These are phyloP conservation scores for Nysson spinosus DNA, from an alignment of 2,888 invertebrate species.

Conservation along the genomic window DNA sequence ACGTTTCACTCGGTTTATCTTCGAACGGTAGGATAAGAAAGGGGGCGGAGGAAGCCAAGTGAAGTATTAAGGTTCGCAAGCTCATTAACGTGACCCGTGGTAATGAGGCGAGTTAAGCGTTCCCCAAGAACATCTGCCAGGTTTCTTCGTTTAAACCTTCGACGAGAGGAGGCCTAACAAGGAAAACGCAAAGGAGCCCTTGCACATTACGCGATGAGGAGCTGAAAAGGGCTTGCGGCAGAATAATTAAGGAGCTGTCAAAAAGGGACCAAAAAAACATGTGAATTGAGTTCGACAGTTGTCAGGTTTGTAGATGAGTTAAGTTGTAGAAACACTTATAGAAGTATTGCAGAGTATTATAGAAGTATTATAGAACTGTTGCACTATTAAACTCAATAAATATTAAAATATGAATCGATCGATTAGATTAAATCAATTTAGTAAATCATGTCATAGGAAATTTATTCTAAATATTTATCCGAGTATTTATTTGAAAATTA, in stretches of 20 bases:
- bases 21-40: conserved; percentile 26
- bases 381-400: too few relatives aligned
- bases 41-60: conserved; percentile 30
- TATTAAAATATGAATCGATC: too few relatives aligned
- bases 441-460: too few relatives aligned
- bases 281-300: too few relatives aligned
- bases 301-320: too few relatives aligned
- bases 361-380: too few relatives aligned
- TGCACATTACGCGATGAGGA: not conserved
- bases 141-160: conserved; percentile 53
- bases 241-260: not conserved
- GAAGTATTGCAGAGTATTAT: too few relatives aligned
- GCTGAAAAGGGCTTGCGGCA: not conserved
- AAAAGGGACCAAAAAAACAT: not conserved
- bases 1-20: conserved; percentile 38
- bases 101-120: conserved; percentile 65
- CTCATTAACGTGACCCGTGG: conserved; percentile 66
- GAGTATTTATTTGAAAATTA: too few relatives aligned
- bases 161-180: conserved; percentile 17
- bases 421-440: too few relatives aligned
- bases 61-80: conserved; percentile 58
- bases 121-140: conserved; percentile 62
- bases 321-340: too few relatives aligned
- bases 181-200: conserved; percentile 12
- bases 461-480: too few relatives aligned